phyloP scores from a whole-genome alignment of 2,797 vertebrate species.

The Falco peregrinus region DNA sequence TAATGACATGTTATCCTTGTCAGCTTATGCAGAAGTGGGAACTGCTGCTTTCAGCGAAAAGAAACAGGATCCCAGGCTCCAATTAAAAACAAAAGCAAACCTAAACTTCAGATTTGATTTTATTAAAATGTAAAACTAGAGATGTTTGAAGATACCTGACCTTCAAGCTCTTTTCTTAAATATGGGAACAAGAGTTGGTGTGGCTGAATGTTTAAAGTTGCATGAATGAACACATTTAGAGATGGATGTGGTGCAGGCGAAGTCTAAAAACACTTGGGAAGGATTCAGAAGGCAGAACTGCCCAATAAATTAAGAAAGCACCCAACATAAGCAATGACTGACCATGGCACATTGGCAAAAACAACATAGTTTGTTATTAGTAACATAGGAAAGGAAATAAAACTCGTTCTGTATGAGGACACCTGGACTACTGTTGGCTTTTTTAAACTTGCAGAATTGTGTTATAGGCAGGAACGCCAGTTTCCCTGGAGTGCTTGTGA shows the following conservation, averaged over 20 bases:
- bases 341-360: not conserved
- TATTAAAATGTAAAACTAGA: not conserved
- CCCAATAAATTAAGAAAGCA: not conserved
- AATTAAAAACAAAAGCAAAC: not conserved
- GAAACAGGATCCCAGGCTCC: not conserved
- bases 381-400: not conserved
- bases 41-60: not conserved
- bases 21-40: not conserved
- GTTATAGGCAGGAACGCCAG: not conserved
- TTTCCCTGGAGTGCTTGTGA: not conserved
- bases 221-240: not conserved
- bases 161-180: constrained; percentile 20
- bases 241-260: not conserved
- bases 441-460: not conserved
- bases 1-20: not conserved
- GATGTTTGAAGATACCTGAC: not conserved
- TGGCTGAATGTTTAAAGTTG: constrained; percentile 6
- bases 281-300: not conserved
- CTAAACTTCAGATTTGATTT: not conserved
- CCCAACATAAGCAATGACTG: not conserved
- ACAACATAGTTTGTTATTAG: not conserved
- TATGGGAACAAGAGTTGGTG: not conserved
- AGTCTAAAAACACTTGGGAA: not conserved
- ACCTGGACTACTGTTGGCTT: not conserved
- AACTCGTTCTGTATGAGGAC: not conserved